Percentiles rank a stretch among this genome's conserved stretches.
phyloP scores from a whole-genome alignment of 2,113 vertebrate genomes.

The Lepus europaeus region DNA sequence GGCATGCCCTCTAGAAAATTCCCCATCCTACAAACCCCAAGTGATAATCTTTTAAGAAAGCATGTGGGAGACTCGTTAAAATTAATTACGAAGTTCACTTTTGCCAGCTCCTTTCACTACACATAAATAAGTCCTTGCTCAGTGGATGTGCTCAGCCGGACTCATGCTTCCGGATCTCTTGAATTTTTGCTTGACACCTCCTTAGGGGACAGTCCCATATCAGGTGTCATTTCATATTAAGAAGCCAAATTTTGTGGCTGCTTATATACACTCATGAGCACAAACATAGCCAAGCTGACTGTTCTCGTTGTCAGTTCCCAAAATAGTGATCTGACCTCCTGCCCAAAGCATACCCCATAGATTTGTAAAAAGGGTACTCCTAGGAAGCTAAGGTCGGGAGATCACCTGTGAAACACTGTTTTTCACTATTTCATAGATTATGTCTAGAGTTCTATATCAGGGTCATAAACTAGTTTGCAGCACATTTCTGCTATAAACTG shows the following conservation, averaged over 20 bases:
- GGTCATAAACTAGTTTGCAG: neutral
- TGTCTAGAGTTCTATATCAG: neutral
- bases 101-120: neutral
- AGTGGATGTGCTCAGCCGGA: neutral
- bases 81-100: neutral
- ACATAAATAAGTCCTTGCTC: neutral
- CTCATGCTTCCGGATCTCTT: neutral
- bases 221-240: slow-evolving; percentile 76
- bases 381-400: neutral
- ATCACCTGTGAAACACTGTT: neutral
- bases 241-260: slow-evolving; percentile 73
- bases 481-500: neutral
- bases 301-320: slow-evolving; percentile 40
- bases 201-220: slow-evolving; percentile 68
- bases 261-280: slow-evolving; percentile 60
- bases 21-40: neutral
- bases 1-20: neutral
- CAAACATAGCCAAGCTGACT: slow-evolving; percentile 24
- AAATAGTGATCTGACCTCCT: slow-evolving; percentile 42
- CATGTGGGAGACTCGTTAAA: neutral
- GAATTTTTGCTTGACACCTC: slow-evolving; percentile 63
- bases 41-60: neutral
- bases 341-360: neutral
- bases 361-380: neutral
- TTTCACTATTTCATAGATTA: neutral